A percentile compares a stretch with the other conserved stretches of the same genome.
Conservation (phyloP, 2,888 invertebrate genomes). For the Boloria selene region DNA sequence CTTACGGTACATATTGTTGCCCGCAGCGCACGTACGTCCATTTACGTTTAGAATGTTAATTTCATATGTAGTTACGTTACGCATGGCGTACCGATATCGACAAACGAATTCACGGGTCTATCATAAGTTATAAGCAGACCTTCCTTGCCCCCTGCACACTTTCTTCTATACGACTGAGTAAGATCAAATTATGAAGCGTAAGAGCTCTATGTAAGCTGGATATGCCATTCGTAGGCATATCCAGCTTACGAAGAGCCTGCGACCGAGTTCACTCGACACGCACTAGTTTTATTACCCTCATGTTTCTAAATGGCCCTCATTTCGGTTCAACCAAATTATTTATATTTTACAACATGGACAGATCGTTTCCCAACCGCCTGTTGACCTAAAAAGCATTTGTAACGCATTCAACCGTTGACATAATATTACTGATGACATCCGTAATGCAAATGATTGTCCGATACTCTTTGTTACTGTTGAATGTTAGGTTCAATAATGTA, state of each 20-base stretch:
- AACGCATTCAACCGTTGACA: constrained; percentile 74
- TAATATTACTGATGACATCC: constrained; percentile 68
- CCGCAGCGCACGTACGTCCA: constrained; percentile 73
- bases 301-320: constrained; percentile 82
- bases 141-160: constrained; percentile 47
- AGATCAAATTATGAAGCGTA: constrained; percentile 48
- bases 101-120: constrained; percentile 53
- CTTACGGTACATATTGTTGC: constrained; percentile 48
- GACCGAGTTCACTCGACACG: constrained; percentile 77
- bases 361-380: constrained; percentile 80
- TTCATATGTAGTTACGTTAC: constrained; percentile 53
- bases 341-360: constrained; percentile 79
- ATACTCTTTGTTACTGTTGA: constrained; percentile 7
- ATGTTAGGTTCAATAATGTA: not conserved
- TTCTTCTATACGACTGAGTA: constrained; percentile 38
- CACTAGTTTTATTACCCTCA: constrained; percentile 82
- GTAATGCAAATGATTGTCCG: constrained; percentile 32
- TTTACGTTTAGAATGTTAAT: constrained; percentile 75
- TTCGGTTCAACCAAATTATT: constrained; percentile 79
- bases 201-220: constrained; percentile 59
- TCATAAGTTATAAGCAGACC: constrained; percentile 55
- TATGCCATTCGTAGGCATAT: constrained; percentile 51
- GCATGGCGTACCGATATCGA: constrained; percentile 63
- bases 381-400: constrained; percentile 78
- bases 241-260: constrained; percentile 45